Evolutionary conservation across 2,113 vertebrate species (phyloP), one percentile per base, ranked within the genome.

Genomic region (Rhinogobius similis): DNA sequence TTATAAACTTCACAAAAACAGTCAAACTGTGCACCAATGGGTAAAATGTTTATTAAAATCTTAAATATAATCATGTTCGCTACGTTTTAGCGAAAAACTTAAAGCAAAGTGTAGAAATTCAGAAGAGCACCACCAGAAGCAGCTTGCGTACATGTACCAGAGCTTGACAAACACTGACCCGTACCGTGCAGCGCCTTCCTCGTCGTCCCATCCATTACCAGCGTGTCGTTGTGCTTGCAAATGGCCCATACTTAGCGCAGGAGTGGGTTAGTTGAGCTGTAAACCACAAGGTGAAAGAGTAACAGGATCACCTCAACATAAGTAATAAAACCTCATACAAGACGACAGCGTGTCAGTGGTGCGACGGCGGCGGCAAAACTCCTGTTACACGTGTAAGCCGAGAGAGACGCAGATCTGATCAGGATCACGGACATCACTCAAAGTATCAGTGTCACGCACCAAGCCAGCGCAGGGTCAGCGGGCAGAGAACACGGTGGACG

Each of bases 241-340:
- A 89, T 85, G 81, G 78, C 63, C 73, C 79, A 67, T 66, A 68
- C 14, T 73, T 66, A 74, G 73, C 59, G 66, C 79, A 73, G 24
- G 67, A 79, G 79, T 53, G 69, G 72, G 79, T 76, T 70, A 69
- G 71, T 70, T 32, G 79, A 83, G 82, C 73, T 75, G 69, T 88
- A 86, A 87, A 86, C 74, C 81, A 78, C 86, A 84, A 82, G 77
- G 82, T 85, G 72, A 82, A 86, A 79, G 84, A 87, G 87, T 84
- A 91, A 90, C 67, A 74, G 78, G 79, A 89, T 87, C 74, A 39
- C 48, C 75, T 70, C 74, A 84, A 88, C 81, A 84, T 70, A 39
- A 59, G 87, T 78, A 77, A 87, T 88, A 90, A 89, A 90, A 82
- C 74, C 82, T 83, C 80, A 86, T 79, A 81, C 71, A 72, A 78